These are phyloP conservation scores for Mola mola DNA, from an alignment of 2,113 vertebrate species.

Conservation along the genomic window DNA sequence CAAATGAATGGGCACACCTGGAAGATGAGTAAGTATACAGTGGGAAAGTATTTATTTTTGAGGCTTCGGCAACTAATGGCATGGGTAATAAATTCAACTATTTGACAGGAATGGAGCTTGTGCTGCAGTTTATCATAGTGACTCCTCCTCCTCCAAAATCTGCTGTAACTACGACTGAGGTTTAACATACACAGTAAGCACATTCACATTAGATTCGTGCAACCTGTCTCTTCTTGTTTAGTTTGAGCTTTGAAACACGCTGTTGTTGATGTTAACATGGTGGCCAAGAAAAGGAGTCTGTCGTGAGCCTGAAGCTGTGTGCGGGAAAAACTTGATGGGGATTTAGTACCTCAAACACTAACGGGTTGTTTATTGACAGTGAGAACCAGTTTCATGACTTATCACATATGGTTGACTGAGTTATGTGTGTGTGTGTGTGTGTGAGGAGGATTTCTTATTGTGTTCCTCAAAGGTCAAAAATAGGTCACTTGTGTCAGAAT, in stretches of 20 bases:
- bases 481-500: conserved; percentile 22
- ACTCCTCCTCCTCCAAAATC: conserved; percentile 13
- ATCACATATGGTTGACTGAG: conserved; percentile 5
- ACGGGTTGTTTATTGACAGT: conserved; percentile 23
- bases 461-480: conserved; percentile 18
- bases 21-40: conserved; percentile 15
- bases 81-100: conserved; percentile 31
- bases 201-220: background rate
- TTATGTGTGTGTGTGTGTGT: conserved; percentile 16
- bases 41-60: conserved; percentile 23
- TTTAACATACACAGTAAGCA: conserved; percentile 8
- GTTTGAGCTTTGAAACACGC: background rate
- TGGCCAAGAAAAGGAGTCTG: conserved; percentile 7
- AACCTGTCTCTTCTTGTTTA: conserved; percentile 3
- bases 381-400: conserved; percentile 19
- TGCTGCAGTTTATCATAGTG: conserved; percentile 23
- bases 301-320: conserved; percentile 4
- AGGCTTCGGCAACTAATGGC: conserved; percentile 26
- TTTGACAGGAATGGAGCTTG: conserved; percentile 49
- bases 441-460: conserved; percentile 12
- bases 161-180: background rate
- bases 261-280: conserved; percentile 11
- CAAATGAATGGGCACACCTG: conserved; percentile 43
- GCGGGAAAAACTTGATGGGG: background rate
- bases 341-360: conserved; percentile 18